Evolutionary conservation across 2,888 invertebrate species (phyloP).

Genomic region (Polia nebulosa): DNA sequence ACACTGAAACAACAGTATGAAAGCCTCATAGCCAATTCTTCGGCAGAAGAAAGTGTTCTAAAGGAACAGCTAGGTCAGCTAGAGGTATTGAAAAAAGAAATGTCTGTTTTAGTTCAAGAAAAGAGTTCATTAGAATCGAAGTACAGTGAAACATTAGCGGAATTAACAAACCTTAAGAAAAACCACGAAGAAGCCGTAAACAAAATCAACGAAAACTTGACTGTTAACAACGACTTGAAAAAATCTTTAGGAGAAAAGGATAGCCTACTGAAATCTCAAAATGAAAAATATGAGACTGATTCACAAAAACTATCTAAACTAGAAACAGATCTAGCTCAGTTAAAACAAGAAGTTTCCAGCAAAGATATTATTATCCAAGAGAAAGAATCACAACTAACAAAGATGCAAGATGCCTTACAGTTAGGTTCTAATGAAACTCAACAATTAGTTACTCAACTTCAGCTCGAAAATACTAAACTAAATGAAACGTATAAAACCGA

Average conservation of each 20-base stretch:
- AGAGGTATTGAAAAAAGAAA: constrained; percentile 81
- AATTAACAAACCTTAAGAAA: constrained; percentile 76
- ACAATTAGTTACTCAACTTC: constrained; percentile 77
- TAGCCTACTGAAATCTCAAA: constrained; percentile 77
- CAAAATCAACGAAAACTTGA: constrained; percentile 76
- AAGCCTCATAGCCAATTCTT: constrained; percentile 82
- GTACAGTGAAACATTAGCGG: constrained; percentile 73
- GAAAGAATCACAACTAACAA: constrained; percentile 77
- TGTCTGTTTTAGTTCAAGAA: constrained; percentile 78
- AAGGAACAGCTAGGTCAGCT: constrained; percentile 83
- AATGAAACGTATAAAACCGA: constrained; percentile 81
- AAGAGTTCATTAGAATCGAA: constrained; percentile 80
- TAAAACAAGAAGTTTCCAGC: constrained; percentile 75
- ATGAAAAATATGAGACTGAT: constrained; percentile 76
- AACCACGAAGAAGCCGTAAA: constrained; percentile 75
- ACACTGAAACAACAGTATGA: constrained; percentile 86
- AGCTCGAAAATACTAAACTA: constrained; percentile 81
- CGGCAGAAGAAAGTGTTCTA: constrained; percentile 84
- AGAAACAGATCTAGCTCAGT: constrained; percentile 77
- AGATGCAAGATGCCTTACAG: constrained; percentile 77
- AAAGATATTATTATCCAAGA: constrained; percentile 77
- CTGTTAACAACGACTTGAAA: constrained; percentile 72
- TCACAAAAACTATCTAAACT: constrained; percentile 74
- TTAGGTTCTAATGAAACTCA: constrained; percentile 80
- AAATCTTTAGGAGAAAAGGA: constrained; percentile 81